Evolutionary conservation across 2,113 vertebrate genomes (phyloP).

Genomic region (Hassar affinis): DNA sequence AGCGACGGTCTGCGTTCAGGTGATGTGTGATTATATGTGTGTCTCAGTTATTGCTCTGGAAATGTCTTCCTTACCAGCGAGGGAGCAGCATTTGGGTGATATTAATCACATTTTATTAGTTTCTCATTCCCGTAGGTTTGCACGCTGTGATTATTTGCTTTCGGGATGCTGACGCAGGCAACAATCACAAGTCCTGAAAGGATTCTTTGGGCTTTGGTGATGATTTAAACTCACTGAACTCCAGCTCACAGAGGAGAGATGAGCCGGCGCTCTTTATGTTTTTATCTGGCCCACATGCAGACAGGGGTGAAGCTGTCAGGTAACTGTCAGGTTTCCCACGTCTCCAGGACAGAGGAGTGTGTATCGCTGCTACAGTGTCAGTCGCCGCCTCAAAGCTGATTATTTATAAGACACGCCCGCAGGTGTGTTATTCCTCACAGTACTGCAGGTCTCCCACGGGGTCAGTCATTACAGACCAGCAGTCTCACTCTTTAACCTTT

Average conservation of each 20-base stretch:
- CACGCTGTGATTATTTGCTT: neutral
- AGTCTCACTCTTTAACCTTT: too few relatives aligned
- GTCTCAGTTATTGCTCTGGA: neutral
- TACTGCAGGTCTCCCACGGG: too few relatives aligned
- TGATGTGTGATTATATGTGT: slow-evolving; percentile 27
- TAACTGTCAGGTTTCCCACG: too few relatives aligned
- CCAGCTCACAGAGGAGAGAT: neutral
- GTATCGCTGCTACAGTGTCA: too few relatives aligned
- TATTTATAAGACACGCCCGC: too few relatives aligned
- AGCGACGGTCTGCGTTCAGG: slow-evolving; percentile 13
- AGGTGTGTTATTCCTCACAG: neutral
- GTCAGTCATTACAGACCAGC: too few relatives aligned
- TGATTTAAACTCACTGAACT: neutral
- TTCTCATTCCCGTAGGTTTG: neutral
- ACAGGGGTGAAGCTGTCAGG: neutral
- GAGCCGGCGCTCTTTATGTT: neutral
- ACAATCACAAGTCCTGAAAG: neutral
- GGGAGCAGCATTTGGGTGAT: slow-evolving; percentile 24
- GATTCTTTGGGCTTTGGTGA: neutral
- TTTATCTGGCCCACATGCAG: slow-evolving; percentile 12
- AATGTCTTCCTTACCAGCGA: neutral
- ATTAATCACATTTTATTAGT: slow-evolving; percentile 9
- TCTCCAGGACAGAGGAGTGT: too few relatives aligned
- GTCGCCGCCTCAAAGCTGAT: too few relatives aligned
- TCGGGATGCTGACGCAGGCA: neutral